Base-by-base conservation (phyloP, 2,113 vertebrate genomes). In the Sander lucioperca region DNA sequence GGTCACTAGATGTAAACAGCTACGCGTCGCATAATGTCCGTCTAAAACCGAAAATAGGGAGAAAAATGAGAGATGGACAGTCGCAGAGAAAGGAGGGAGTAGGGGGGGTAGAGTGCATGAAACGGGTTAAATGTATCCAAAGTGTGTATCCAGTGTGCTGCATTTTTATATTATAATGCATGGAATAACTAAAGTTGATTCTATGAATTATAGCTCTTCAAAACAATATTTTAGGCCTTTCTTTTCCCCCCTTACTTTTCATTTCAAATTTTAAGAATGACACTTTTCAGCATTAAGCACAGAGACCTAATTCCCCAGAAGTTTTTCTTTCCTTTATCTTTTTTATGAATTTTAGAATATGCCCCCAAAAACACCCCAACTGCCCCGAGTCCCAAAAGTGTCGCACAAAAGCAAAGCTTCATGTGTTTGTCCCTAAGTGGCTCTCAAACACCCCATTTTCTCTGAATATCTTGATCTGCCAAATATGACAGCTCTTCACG, bases 1-100 rank as follows among this genome's bases (percentile, higher is more conserved):
- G 85, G 90, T 93, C 90, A 91, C 87, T 89, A 65, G 92, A 91
- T 81, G 92, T 93, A 94, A 93, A 94, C 91, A 94, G 88, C 89
- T 66, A 86, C 65, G 82, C 79, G 33, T 90, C 88, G 86, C 89
- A 85, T 82, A 69, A 66, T 5, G 53, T 85, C 74, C 48, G n/a
- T 89, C 82, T 57, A 15, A 36, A 69, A 59, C 45, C 8, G 80
- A 72, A 83, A 85, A 82, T 5, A 65, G 36, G 61, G 58, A 48
- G 59, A 53, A 62, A 39, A 25, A 62, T 48, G 65, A 62, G 59
- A 66, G 73, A 86, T 66, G 74, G 82, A 88, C 59, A 67, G 54
- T 16, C 0, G 6, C 23, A 56, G 54, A 73, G 39, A 71, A 19
- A n/a, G 21, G 14, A 15, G 13, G 15, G 50, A 6, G 14, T 1